Percentiles rank a stretch among this genome's conserved stretches.
These are phyloP conservation scores for Drosophila hawaiiensis DNA, from an alignment of 2,888 invertebrate species.

Conservation along the genomic window DNA sequence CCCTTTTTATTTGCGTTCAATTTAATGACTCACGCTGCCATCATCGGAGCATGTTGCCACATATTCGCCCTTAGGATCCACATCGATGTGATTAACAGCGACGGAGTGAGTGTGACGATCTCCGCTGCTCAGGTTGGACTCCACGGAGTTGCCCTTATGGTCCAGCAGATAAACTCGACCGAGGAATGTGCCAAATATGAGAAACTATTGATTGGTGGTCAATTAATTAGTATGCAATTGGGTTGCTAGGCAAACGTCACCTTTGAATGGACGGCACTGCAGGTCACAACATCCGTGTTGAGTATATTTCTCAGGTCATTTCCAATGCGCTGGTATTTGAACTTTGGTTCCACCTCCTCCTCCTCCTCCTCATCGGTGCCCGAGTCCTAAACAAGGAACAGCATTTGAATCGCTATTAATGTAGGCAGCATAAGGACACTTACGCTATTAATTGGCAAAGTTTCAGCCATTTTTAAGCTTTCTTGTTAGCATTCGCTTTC, in stretches of 20 bases:
- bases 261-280: conserved; percentile 96
- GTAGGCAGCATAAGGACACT: neutral
- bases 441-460: conserved; percentile 46
- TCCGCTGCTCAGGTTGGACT: conserved; percentile 85
- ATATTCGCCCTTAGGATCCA: conserved; percentile 97
- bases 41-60: conserved; percentile 97
- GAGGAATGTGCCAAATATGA: conserved; percentile 96
- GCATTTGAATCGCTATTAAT: neutral
- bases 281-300: conserved; percentile 93
- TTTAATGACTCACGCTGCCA: conserved; percentile 88
- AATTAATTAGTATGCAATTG: neutral
- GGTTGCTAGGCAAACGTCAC: conserved; percentile 84
- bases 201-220: conserved; percentile 87
- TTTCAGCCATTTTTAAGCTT: conserved; percentile 40
- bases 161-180: conserved; percentile 96
- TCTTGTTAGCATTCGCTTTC: conserved; percentile 22
- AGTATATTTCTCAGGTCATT: conserved; percentile 95
- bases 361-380: conserved; percentile 86
- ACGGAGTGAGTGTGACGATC: conserved; percentile 91
- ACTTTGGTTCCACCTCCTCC: conserved; percentile 92
- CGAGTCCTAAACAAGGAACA: conserved; percentile 39
- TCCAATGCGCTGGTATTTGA: conserved; percentile 95
- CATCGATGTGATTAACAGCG: conserved; percentile 97
- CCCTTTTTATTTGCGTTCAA: neutral
- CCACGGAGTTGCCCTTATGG: conserved; percentile 93